Percentiles rank a stretch among this genome's conserved stretches.
Evolutionary conservation across 2,113 vertebrate genomes (phyloP).

Genomic region (Atherinomorus stipes): DNA sequence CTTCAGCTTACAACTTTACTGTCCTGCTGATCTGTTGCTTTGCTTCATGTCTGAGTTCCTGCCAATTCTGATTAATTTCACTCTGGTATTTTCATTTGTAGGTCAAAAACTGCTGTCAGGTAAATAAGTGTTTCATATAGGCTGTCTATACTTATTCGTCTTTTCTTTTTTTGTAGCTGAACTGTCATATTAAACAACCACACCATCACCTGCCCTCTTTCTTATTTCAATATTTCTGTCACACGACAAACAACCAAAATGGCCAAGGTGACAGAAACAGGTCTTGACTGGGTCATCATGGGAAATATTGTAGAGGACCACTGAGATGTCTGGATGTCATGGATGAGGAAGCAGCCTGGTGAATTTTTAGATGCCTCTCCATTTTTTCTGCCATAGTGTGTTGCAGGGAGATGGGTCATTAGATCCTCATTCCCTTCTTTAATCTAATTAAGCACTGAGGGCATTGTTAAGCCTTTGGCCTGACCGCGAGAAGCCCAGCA

Average conservation of each 20-base stretch:
- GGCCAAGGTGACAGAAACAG: conserved; percentile 3
- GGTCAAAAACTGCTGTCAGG: too few species aligned
- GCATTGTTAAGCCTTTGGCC: background rate
- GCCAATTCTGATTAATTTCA: too few species aligned
- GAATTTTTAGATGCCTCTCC: conserved; percentile 29
- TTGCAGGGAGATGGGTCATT: conserved; percentile 50
- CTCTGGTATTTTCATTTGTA: too few species aligned
- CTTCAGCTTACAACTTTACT: too few species aligned
- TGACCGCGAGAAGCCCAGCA: background rate
- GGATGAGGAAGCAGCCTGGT: background rate
- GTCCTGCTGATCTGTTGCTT: too few species aligned
- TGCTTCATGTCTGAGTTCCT: too few species aligned
- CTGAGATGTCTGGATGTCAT: conserved; percentile 40
- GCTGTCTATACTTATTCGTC: too few species aligned
- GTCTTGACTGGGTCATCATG: conserved; percentile 25
- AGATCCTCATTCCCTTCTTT: conserved; percentile 43
- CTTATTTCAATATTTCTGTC: conserved; percentile 8
- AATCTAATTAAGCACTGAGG: conserved; percentile 48
- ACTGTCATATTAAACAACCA: too few species aligned
- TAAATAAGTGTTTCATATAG: too few species aligned
- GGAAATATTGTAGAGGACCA: conserved; percentile 32
- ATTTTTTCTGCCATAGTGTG: conserved; percentile 28
- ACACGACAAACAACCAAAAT: conserved; percentile 10
- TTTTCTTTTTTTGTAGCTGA: too few species aligned
- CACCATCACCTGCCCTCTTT: conserved; percentile 15